Evolutionary conservation across 1,140 invertebrate species (phyloP), one percentile per base, ranked within the genome.

Genomic region (Bombus waltoni): DNA sequence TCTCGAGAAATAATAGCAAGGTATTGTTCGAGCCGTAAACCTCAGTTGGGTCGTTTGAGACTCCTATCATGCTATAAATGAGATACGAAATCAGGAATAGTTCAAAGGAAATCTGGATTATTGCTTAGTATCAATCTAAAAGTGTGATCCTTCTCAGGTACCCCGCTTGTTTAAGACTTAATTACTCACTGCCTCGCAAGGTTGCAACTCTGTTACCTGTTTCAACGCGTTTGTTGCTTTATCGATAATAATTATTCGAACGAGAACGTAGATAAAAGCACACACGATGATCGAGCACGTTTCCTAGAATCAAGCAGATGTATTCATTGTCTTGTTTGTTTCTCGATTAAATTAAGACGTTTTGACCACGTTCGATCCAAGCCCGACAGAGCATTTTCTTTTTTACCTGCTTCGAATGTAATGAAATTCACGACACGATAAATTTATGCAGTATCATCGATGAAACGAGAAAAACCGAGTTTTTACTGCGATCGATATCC

Each of bases 1-100:
- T 76, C 57, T 74, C 35, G 10, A 83, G 89, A 59, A 90, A 90
- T 86, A 90, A 84, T 88, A 81, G 83, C 59, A 28, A 82, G 40
- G 82, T 75, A 75, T 88, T 77, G 70, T 59, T 74, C 57, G 44
- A 68, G 88, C 83, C 78, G 84, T 88, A 90, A 91, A 90, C 78
- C 71, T 72, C 57, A 81, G 82, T 85, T 75, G 79, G 59, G 44
- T 85, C 88, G 70, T 70, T 90, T 59, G 57, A 72, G 47, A 53
- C 66, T 85, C 40, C 68, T 80, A 82, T 80, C 53, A 75, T 79
- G 77, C 40, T 53, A 65, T 88, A 86, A 90, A 91, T 88, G 87
- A 86, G 70, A 90, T 75, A 42, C 44, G 80, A 73, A 68, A 68
- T 87, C 79, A 35, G 78, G 72, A 65, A 40, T 83, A 87, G 71